Evolutionary conservation across 37 sponge, comb jelly and placozoan genomes (phyloP), one percentile per base, ranked within the genome.

Genomic region (Axinella damicornis): DNA sequence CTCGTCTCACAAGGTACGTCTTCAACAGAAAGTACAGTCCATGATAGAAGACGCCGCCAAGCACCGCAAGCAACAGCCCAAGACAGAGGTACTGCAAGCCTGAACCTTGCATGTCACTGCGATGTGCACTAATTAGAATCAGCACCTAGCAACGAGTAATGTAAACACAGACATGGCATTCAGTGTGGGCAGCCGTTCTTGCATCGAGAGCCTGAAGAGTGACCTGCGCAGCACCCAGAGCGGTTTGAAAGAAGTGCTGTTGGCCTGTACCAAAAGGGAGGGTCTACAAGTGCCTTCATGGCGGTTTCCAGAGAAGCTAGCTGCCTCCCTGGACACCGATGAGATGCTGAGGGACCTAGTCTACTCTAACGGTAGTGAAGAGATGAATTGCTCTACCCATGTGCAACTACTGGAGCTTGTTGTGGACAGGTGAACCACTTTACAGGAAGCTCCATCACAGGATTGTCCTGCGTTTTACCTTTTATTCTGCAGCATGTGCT

Each of bases 281-380:
- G 46, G 36, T 2, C 37, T 77, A 2, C 21, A 64, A 5, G 85
- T 78, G 19, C 89, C 93, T n/a, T 92, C 93, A 2, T 88, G 89
- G 86, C 70, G 81, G 27, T 92, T 79, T 64, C 93, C 93, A 0
- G 89, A 84, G 67, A 78, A 73, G 38, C 54, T 74, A 0, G 76
- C 85, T 15, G 37, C 40, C 31, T 41, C 46, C 27, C 64, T 92
- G 52, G 71, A 77, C 52, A 20, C 83, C 21, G 77, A 87, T 20
- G 76, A 63, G 5, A 31, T 74, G 28, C 65, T 88, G 35, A 77
- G 67, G 69, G 33, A 53, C 35, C 19, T 53, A 53, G 19, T 38
- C 73, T 52, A 73, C n/a, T 25, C 77, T 31, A 56, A 2, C 21
- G 33, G 33, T 15, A 28, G 34, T 52, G 70, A 84, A 22, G 69